These are phyloP conservation scores for Drosophila parabipectinata DNA, from an alignment of 1,140 invertebrate genomes.

Conservation along the genomic window DNA sequence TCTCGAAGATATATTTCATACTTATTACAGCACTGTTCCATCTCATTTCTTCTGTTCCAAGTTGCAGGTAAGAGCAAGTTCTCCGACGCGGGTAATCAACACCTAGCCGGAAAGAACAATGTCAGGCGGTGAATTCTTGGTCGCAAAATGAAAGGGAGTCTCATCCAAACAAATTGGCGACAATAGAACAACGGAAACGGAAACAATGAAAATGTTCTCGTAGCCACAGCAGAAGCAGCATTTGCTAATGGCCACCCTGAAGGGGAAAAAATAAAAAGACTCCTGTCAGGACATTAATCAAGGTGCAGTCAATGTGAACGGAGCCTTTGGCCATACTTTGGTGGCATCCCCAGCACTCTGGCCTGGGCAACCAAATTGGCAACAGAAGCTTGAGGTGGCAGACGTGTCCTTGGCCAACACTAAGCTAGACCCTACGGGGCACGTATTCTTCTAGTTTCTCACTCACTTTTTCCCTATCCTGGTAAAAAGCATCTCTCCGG, in stretches of 20 bases:
- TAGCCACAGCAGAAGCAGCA: conserved; percentile 11
- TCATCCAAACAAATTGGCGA: conserved; percentile 44
- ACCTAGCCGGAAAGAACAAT: conserved; percentile 55
- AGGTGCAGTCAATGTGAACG: conserved; percentile 64
- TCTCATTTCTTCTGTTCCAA: background rate
- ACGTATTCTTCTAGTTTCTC: conserved; percentile 62
- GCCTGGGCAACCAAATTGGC: conserved; percentile 38
- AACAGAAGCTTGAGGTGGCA: conserved; percentile 51
- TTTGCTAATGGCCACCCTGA: conserved; percentile 35
- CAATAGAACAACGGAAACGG: conserved; percentile 36
- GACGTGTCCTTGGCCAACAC: conserved; percentile 31
- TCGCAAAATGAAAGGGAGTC: conserved; percentile 10
- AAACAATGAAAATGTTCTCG: conserved; percentile 28
- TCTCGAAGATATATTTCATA: background rate
- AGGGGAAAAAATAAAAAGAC: background rate
- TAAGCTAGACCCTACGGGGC: conserved; percentile 26
- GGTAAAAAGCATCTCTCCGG: conserved; percentile 10
- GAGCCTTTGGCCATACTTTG: conserved; percentile 12
- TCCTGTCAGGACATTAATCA: conserved; percentile 69
- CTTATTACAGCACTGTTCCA: background rate
- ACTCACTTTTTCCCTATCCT: background rate
- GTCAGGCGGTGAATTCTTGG: conserved; percentile 5
- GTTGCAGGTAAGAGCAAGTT: conserved; percentile 32
- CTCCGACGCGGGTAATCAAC: conserved; percentile 43
- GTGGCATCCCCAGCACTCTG: conserved; percentile 8